Evolutionary conservation across 2,113 vertebrate genomes (phyloP).

Genomic region (Thalassarche chlororhynchos): DNA sequence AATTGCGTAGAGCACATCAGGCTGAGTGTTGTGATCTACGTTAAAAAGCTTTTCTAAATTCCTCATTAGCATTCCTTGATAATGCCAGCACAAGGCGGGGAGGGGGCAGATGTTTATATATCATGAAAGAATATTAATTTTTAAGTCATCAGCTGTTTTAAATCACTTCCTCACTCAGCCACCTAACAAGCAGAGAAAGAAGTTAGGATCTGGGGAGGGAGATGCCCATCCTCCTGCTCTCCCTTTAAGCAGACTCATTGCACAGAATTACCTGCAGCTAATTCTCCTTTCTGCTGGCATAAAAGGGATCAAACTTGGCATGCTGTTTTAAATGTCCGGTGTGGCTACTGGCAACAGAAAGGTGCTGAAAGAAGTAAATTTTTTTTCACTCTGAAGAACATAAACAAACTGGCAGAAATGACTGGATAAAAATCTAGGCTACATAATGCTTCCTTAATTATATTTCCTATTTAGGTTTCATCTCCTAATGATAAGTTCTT

Average conservation of each 20-base stretch:
- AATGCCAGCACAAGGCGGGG: background rate
- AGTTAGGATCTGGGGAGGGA: background rate
- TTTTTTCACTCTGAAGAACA: background rate
- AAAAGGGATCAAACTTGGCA: background rate
- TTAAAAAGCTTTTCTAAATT: background rate
- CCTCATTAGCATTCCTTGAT: background rate
- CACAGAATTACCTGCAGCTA: background rate
- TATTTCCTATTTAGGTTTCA: background rate
- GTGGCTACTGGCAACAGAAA: background rate
- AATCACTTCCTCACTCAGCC: background rate
- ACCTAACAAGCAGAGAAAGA: background rate
- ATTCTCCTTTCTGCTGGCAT: background rate
- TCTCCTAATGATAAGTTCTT: background rate
- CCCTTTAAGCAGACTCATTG: background rate
- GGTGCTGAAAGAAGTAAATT: background rate
- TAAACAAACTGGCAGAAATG: background rate
- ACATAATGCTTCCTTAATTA: background rate
- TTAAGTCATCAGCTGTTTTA: background rate
- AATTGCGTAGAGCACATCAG: background rate
- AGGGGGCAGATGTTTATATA: background rate
- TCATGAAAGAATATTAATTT: background rate
- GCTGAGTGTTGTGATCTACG: background rate
- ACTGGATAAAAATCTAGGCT: background rate
- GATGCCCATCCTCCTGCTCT: background rate
- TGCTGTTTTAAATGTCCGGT: background rate